phyloP scores from a whole-genome alignment of 2,113 vertebrate genomes.

The sheep (Ovis aries) region DNA sequence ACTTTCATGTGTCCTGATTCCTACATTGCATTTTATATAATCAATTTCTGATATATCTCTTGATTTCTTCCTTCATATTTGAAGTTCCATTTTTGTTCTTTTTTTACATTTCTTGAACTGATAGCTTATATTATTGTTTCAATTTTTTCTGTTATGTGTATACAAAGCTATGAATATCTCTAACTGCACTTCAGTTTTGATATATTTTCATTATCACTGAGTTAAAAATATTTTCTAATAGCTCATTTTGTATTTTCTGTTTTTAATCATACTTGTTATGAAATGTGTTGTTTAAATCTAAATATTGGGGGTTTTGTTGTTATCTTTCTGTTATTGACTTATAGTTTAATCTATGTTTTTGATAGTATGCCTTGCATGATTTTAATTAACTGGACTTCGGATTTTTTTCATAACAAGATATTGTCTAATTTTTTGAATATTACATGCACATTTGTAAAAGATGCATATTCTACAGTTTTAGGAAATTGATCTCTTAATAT shows the following conservation, averaged over 20 bases:
- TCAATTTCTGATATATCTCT: not conserved
- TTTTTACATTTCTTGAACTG: not conserved
- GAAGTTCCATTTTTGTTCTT: not conserved
- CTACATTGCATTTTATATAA: not conserved
- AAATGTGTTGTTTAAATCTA: not conserved
- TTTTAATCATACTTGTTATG: not conserved
- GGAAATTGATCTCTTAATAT: not conserved
- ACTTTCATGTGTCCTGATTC: not conserved
- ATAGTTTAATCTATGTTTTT: not conserved
- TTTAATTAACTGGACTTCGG: not conserved
- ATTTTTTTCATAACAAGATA: not conserved
- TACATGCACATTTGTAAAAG: not conserved
- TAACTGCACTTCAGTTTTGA: not conserved
- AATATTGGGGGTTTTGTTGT: not conserved
- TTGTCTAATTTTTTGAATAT: not conserved
- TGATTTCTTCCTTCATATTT: not conserved
- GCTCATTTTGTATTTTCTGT: not conserved
- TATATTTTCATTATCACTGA: not conserved
- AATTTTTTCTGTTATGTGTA: not conserved
- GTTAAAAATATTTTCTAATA: not conserved
- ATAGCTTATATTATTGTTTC: not conserved
- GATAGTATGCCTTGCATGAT: not conserved
- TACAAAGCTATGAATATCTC: not conserved
- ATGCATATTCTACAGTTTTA: not conserved
- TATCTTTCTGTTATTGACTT: not conserved